Evolutionary conservation across 1,140 invertebrate species (phyloP), one percentile per base, ranked within the genome.

Genomic region (Drosophila pachea): DNA sequence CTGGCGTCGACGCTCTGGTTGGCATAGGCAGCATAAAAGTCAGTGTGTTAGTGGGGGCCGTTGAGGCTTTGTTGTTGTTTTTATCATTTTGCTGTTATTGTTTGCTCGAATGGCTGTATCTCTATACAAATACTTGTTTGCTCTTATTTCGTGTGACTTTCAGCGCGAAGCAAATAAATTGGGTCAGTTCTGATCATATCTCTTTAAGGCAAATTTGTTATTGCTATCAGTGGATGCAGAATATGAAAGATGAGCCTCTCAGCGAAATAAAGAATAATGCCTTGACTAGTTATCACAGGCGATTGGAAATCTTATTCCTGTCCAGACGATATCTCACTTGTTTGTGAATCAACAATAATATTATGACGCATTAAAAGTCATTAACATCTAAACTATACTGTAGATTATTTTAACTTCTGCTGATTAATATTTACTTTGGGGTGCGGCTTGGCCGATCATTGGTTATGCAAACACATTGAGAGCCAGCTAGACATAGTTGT

Each of bases 11-110:
- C 49, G 36, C 42, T 43, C 38, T 47, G 33, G 58, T 29, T 50
- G 59, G 65, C 58, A 43, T 45, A 69, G 61, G 35, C 64, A 71
- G 54, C 65, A 66, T 75, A 75, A 75, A 68, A 72, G 69, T 63
- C 59, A 68, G 59, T 75, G 69, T 75, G 73, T 75, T 73, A 73
- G 73, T 75, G 60, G 73, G 72, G 69, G 73, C 68, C 72, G 58
- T 49, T 67, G 52, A 35, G 29, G 11, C 29, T 4, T 71, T 54
- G 31, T 40, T 58, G 29, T 58, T 70, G 16, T 31, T 35, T 35
- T 38, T n/a, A n/a, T 52, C 47, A 12, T 12, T 42, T 7, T 65
- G 38, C 31, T 73, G 67, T 33, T 59, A 22, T 38, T 67, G 36
- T 31, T 67, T 71, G 55, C 31, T 32, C 38, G 60, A 31, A 48